Evolutionary conservation across 2,888 invertebrate species (phyloP).

Genomic region (Stenoptilia bipunctidactyla): DNA sequence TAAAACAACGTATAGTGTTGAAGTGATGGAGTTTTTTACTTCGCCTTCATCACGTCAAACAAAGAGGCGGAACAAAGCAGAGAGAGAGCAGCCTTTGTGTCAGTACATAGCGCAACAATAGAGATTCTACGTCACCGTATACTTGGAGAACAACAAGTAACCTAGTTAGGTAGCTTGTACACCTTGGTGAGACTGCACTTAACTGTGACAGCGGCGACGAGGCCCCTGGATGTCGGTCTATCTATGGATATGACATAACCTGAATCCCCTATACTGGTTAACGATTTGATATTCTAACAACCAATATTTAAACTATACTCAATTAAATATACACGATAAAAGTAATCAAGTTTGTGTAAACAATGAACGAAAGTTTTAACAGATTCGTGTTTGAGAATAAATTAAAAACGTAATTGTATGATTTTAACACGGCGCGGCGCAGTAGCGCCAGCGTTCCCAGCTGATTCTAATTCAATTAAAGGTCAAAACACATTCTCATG

Average conservation of each 20-base stretch:
- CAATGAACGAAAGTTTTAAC: not conserved
- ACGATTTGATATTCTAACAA: not conserved
- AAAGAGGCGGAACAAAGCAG: constrained; percentile 65
- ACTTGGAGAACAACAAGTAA: not conserved
- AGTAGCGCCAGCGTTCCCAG: too few relatives aligned
- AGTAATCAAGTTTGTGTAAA: not conserved
- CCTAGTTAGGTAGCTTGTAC: not conserved
- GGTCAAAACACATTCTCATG: too few relatives aligned
- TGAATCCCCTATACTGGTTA: not conserved
- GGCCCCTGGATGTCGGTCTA: constrained; percentile 9
- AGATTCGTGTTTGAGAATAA: too few relatives aligned
- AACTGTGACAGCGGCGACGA: constrained; percentile 47
- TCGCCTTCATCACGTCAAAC: constrained; percentile 49
- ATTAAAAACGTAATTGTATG: too few relatives aligned
- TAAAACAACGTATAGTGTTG: constrained; percentile 7
- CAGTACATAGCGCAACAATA: constrained; percentile 30
- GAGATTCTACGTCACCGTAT: constrained; percentile 3
- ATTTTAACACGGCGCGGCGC: too few relatives aligned
- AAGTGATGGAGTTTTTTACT: constrained; percentile 41
- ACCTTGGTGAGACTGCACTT: constrained; percentile 42
- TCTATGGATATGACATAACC: constrained; percentile 13
- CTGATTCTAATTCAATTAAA: too few relatives aligned
- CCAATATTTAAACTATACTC: not conserved
- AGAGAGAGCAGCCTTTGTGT: constrained; percentile 58
- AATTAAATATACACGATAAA: not conserved